These are phyloP conservation scores for Cathartes aura DNA, from an alignment of 2,113 vertebrate genomes.

Conservation along the genomic window DNA sequence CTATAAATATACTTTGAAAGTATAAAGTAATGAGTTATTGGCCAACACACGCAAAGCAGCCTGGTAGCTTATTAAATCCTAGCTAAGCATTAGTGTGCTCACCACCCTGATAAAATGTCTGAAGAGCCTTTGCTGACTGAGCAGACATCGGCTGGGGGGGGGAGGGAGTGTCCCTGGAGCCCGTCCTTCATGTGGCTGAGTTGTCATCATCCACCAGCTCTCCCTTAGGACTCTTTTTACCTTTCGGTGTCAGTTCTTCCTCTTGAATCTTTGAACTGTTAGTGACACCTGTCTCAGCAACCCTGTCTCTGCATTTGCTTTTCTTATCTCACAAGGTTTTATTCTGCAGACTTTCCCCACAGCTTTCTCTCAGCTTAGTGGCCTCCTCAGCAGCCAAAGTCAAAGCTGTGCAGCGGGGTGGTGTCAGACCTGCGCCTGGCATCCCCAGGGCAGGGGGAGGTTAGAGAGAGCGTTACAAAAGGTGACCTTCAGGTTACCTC, in stretches of 20 bases:
- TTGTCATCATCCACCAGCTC: background rate
- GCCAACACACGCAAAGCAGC: background rate
- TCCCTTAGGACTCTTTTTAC: background rate
- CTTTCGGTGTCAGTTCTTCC: background rate
- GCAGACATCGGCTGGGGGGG: background rate
- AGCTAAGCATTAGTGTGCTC: background rate
- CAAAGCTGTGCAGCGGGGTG: background rate
- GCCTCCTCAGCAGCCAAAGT: background rate
- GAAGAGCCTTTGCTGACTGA: background rate
- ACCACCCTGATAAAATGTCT: background rate
- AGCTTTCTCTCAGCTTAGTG: background rate
- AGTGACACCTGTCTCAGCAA: background rate
- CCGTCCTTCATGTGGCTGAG: background rate
- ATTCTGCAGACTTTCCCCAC: background rate
- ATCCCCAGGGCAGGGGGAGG: background rate
- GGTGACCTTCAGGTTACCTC: background rate
- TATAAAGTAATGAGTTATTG: background rate
- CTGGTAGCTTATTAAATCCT: background rate
- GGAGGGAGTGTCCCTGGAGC: background rate
- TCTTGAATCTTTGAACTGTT: conserved; percentile 30
- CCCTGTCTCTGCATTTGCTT: background rate
- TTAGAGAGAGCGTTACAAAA: background rate
- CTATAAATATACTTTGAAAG: background rate
- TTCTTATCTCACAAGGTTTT: conserved; percentile 16
- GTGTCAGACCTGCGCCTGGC: background rate